phyloP scores from a whole-genome alignment of 2,888 invertebrate genomes.

The Spicauda simplicius region DNA sequence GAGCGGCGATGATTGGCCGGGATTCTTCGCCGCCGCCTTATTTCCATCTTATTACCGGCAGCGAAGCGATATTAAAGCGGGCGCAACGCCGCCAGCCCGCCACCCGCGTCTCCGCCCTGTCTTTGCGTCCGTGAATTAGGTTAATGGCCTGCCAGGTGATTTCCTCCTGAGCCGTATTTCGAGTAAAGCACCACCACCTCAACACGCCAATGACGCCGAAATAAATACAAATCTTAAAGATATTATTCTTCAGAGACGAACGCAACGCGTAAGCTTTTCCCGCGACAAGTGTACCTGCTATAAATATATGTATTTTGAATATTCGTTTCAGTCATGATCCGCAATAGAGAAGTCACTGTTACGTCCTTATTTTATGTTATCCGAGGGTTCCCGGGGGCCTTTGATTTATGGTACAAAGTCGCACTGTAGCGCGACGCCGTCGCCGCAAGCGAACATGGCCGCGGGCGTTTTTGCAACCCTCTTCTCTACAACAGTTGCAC shows the following conservation, averaged over 20 bases:
- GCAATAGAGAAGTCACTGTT: conserved; percentile 56
- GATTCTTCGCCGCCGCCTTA: conserved; percentile 78
- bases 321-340: conserved; percentile 56
- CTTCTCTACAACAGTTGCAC: conserved; percentile 53
- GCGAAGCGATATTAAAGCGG: conserved; percentile 80
- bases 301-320: conserved; percentile 41
- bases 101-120: conserved; percentile 80
- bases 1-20: conserved; percentile 78
- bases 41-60: conserved; percentile 84
- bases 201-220: conserved; percentile 73
- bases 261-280: conserved; percentile 41
- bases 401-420: conserved; percentile 79
- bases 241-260: conserved; percentile 45
- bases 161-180: conserved; percentile 80
- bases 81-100: conserved; percentile 58
- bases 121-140: conserved; percentile 84
- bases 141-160: conserved; percentile 85
- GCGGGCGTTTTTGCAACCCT: conserved; percentile 69
- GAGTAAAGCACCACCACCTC: conserved; percentile 71
- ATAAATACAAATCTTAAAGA: conserved; percentile 61
- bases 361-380: conserved; percentile 66
- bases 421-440: conserved; percentile 60
- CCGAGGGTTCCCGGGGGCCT: conserved; percentile 72
- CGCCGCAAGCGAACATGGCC: conserved; percentile 50
- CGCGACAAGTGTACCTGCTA: neutral